phyloP scores from a whole-genome alignment of 1,140 invertebrate genomes.

The Pogonus chalceus region DNA sequence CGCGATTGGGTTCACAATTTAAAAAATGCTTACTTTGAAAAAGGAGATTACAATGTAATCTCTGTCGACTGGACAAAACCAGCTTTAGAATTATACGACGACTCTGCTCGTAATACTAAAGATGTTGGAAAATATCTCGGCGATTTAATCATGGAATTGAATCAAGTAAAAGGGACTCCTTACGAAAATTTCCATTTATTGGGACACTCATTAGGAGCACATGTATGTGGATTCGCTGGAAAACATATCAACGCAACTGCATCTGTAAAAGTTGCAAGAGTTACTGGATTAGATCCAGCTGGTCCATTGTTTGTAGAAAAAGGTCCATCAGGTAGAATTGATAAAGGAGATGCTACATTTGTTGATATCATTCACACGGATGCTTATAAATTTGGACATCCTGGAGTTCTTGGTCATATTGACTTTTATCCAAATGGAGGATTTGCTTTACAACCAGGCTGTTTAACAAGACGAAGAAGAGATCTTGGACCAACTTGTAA shows the following conservation, averaged over 20 bases:
- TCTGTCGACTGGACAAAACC: constrained; percentile 41
- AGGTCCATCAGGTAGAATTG: constrained; percentile 43
- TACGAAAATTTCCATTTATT: constrained; percentile 45
- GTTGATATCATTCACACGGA: constrained; percentile 67
- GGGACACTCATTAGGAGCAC: constrained; percentile 31
- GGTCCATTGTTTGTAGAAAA: constrained; percentile 31
- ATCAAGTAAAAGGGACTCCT: neutral
- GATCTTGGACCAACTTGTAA: neutral
- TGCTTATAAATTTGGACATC: constrained; percentile 42
- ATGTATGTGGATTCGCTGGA: neutral
- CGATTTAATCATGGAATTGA: constrained; percentile 19
- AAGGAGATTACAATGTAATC: constrained; percentile 48
- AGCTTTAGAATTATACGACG: constrained; percentile 14
- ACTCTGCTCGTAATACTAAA: constrained; percentile 14
- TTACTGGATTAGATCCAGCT: neutral
- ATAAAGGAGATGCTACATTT: constrained; percentile 52
- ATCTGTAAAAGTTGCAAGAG: constrained; percentile 7
- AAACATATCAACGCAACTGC: neutral
- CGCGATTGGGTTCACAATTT: constrained; percentile 18
- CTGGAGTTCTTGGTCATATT: constrained; percentile 47
- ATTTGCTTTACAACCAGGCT: constrained; percentile 43
- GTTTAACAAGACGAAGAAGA: constrained; percentile 19
- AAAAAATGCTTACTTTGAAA: constrained; percentile 37
- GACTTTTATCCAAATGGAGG: constrained; percentile 78
- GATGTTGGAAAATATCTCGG: constrained; percentile 14